Evolutionary conservation across 2,797 vertebrate genomes (phyloP).

Genomic region (Schizopygopsis malacanthus): DNA sequence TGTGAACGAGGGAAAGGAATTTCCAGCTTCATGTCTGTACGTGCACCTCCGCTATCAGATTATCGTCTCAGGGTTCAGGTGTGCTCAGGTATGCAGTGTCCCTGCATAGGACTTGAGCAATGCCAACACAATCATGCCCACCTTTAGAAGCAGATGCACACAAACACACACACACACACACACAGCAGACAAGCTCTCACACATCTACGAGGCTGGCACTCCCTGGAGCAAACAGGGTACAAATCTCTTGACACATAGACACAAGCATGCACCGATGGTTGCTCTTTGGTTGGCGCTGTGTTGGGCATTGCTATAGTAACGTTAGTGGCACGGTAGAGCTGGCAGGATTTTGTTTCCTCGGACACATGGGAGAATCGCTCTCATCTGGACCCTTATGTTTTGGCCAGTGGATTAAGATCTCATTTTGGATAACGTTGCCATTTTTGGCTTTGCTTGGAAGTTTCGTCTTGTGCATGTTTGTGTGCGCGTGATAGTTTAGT

Average conservation of each 20-base stretch:
- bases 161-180: conserved; percentile 25
- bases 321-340: background rate
- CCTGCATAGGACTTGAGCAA: conserved; percentile 34
- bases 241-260: conserved; percentile 35
- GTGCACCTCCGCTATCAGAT: conserved; percentile 68
- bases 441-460: conserved; percentile 37
- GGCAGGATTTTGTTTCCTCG: conserved; percentile 18
- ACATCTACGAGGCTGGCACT: conserved; percentile 41
- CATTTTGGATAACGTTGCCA: conserved; percentile 33
- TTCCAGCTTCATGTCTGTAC: conserved; percentile 62
- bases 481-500: conserved; percentile 38
- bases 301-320: conserved; percentile 30
- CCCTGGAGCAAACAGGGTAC: conserved; percentile 41
- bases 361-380: conserved; percentile 31
- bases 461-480: conserved; percentile 54
- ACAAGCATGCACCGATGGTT: background rate
- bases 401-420: conserved; percentile 41
- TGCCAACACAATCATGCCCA: conserved; percentile 33
- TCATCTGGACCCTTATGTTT: conserved; percentile 37
- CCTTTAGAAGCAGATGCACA: conserved; percentile 22
- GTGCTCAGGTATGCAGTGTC: conserved; percentile 40
- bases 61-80: conserved; percentile 66
- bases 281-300: conserved; percentile 23
- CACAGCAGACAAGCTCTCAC: conserved; percentile 48
- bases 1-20: conserved; percentile 49